Percentiles rank a stretch among this genome's conserved stretches.
Conservation (phyloP, 2,113 vertebrate genomes). For the Callospermophilus lateralis region DNA sequence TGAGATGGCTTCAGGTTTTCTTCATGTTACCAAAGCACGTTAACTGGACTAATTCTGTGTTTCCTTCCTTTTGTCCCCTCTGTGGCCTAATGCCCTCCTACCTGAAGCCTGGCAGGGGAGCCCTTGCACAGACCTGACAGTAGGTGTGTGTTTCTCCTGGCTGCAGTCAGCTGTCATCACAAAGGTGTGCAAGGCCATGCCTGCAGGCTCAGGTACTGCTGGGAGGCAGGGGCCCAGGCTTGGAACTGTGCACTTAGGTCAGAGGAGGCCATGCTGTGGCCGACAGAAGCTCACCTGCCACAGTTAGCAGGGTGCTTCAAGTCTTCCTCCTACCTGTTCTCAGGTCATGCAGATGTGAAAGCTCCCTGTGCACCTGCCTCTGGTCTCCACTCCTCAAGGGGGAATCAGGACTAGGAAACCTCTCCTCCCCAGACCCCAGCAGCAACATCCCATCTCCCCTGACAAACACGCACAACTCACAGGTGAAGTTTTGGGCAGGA, state of each 20-base stretch:
- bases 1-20: not conserved
- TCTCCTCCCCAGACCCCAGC: too few species aligned
- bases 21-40: too few species aligned
- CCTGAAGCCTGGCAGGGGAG: too few species aligned
- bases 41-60: accelerated
- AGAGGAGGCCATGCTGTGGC: not conserved
- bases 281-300: not conserved
- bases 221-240: not conserved
- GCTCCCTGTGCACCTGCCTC: not conserved
- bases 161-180: not conserved
- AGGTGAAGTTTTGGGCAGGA: not conserved
- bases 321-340: not conserved
- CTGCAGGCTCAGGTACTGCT: accelerated
- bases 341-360: accelerated
- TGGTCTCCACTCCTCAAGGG: not conserved
- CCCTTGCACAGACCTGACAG: accelerated
- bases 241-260: too few species aligned
- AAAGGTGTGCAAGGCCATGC: accelerated
- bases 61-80: not conserved
- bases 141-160: not conserved
- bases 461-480: not conserved
- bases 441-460: not conserved
- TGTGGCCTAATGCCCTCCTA: accelerated
- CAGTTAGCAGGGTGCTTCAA: accelerated
- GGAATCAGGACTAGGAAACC: too few species aligned